Evolutionary conservation across 2,113 vertebrate species (phyloP), one percentile per base, ranked within the genome.

Genomic region (Oxygymnocypris stewartii): DNA sequence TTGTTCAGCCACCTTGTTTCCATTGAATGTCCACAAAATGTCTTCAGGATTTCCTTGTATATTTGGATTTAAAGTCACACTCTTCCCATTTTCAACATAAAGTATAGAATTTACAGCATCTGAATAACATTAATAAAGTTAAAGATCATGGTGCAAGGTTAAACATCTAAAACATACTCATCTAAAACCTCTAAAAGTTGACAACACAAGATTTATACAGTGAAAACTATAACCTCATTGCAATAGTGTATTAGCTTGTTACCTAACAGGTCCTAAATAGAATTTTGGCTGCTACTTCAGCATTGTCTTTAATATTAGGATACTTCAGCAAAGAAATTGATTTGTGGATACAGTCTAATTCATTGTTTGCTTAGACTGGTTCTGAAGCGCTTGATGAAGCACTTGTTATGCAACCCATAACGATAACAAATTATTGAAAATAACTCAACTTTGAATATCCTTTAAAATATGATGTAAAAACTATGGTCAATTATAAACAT

Each of bases 1-100:
- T 44, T 16, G 18, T 4, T 82, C 79, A 82, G 81, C 85, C 69
- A 76, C 11, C 8, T 76, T 35, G 2, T 82, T 82, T 2, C 23
- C 28, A 25, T 67, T 42, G 57, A 0, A 7, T 54, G 12, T 87
- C 85, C 79, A 87, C 23, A 65, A 23, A 31, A 82, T 18, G 1
- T 6, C 13, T 20, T 86, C 18, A 75, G 42, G 20, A 4, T 1
- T 3, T 28, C 1, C 69, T 47, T 6, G 0, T 16, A 75, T 25
- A 4, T 13, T 11, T 18, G 69, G 18, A 35, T 10, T 4, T 18
- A 86, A 65, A 47, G 54, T 82, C 1, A 63, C 1, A 37, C 1
- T 65, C 11, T 1, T 65, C 18, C 79, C 54, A 40, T 18, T 76
- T 23, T 54, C n/a, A 9, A 86, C 1, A 74, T 57, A 67, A 2